Evolutionary conservation across 2,113 vertebrate genomes (phyloP).

Genomic region (Labeo catla): DNA sequence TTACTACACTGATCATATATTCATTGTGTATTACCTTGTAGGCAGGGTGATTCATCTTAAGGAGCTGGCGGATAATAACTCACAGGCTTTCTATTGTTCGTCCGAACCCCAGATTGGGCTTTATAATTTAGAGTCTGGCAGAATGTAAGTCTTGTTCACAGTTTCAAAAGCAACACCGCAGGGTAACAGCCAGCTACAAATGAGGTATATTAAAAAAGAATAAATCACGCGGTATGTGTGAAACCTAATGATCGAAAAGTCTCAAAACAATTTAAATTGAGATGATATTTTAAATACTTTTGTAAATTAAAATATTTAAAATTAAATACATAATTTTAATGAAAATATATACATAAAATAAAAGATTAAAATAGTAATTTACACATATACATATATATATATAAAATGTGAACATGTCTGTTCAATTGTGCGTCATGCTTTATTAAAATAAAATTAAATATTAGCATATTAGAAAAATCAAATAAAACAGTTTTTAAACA

Average conservation of each 20-base stretch:
- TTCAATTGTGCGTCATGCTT: neutral
- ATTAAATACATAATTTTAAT: too few species aligned
- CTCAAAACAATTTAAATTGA: neutral
- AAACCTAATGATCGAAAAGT: neutral
- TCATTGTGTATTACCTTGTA: constrained; percentile 69
- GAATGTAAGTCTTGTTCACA: constrained; percentile 29
- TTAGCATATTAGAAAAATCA: neutral
- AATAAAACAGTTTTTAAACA: too few species aligned
- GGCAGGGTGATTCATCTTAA: constrained; percentile 67
- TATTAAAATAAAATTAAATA: neutral
- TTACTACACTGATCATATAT: constrained; percentile 60
- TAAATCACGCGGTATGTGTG: neutral
- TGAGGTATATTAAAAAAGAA: neutral
- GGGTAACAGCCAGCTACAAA: neutral
- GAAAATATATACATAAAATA: too few species aligned
- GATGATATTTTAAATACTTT: too few species aligned
- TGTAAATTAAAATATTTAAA: too few species aligned
- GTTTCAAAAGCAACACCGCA: neutral
- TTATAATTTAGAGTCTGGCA: constrained; percentile 63
- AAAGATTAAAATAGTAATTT: neutral
- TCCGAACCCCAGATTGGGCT: constrained; percentile 46
- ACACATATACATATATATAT: too few species aligned
- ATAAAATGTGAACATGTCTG: too few species aligned
- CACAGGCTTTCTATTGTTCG: constrained; percentile 53
- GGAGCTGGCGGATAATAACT: constrained; percentile 66